Base-by-base conservation (phyloP, 2,797 vertebrate genomes). In the Lutjanus campechanus region DNA sequence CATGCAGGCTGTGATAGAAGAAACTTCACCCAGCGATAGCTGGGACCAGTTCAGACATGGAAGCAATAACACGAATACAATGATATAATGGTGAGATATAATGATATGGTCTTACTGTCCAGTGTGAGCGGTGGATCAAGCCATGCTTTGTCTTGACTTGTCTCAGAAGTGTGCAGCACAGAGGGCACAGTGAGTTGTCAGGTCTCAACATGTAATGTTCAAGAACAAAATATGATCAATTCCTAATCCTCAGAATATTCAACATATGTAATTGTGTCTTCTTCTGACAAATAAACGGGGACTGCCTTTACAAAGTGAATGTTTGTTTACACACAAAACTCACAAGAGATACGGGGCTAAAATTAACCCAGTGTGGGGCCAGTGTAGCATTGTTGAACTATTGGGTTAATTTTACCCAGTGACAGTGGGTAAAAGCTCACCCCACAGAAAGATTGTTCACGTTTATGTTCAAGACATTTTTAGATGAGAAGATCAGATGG, bases 41-140 rank as follows among this genome's bases (percentile, higher is more conserved):
- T 69, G 43, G 47, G 71, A 84, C 73, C 22, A 77, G 78, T 82
- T 79, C 73, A 78, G 73, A 20, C 87, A 89, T 67, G 75, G 68
- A 81, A 73, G 69, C 59, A 69, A 82, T 83, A 77, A 54, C 59
- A 65, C 67, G 10, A 61, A 69, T 84, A 41, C 69, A 73, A 67
- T 78, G 59, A 62, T 46, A 65, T 63, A 76, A 64, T 63, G 44
- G 60, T 75, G 85, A 85, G 63, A 84, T 74, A 71, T 59, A 62
- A 55, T 47, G 79, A 66, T 51, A n/a, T 9, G 44, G 16, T 69
- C 19, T 41, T 49, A 44, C 46, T 73, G 68, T 54, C 54, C 55
- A 17, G 19, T 69, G 75, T 65, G 68, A 76, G 73, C n/a, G 50
- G 61, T 12, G 41, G 40, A 77, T 49, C 69, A 56, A 72, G 19